Evolutionary conservation across 37 sponge, comb jelly and placozoan genomes (phyloP).

Genomic region (Bolinopsis microptera): DNA sequence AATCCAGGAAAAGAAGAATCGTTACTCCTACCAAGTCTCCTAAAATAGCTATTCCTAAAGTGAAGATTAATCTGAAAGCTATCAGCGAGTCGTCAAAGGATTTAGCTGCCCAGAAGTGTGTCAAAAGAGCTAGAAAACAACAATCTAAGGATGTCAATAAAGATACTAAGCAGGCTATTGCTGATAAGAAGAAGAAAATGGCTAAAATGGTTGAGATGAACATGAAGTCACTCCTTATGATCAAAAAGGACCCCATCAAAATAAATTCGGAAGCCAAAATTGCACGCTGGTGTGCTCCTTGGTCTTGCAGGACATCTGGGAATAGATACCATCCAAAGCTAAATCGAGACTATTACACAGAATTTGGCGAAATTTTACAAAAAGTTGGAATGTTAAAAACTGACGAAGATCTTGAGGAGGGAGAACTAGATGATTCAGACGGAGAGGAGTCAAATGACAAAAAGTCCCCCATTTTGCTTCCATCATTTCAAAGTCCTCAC

Average conservation of each 20-base stretch:
- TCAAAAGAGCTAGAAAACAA: slow-evolving; percentile 57
- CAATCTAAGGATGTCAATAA: slow-evolving; percentile 11
- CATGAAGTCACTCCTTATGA: slow-evolving; percentile 15
- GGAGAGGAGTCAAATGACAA: slow-evolving; percentile 8
- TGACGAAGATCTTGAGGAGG: slow-evolving; percentile 60
- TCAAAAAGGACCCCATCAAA: slow-evolving; percentile 15
- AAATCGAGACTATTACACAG: neutral
- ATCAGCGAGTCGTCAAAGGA: neutral
- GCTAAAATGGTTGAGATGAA: slow-evolving; percentile 16
- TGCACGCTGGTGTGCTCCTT: slow-evolving; percentile 31
- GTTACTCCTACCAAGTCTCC: slow-evolving; percentile 19
- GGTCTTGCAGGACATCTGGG: slow-evolving; percentile 8
- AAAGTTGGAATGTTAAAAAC: neutral
- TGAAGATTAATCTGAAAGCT: slow-evolving; percentile 43
- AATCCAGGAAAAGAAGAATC: slow-evolving; percentile 14
- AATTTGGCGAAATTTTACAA: neutral
- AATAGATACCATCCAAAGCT: neutral
- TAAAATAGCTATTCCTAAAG: slow-evolving; percentile 29
- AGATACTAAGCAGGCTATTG: slow-evolving; percentile 2
- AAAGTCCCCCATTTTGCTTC: neutral
- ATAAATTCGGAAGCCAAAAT: slow-evolving; percentile 36
- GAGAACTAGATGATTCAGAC: slow-evolving; percentile 40
- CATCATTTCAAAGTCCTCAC: neutral
- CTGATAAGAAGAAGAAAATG: slow-evolving; percentile 45
- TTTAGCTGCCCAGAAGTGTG: slow-evolving; percentile 57